Evolutionary conservation across 1,140 invertebrate species (phyloP).

Genomic region (Leptestheria dahalacensis): DNA sequence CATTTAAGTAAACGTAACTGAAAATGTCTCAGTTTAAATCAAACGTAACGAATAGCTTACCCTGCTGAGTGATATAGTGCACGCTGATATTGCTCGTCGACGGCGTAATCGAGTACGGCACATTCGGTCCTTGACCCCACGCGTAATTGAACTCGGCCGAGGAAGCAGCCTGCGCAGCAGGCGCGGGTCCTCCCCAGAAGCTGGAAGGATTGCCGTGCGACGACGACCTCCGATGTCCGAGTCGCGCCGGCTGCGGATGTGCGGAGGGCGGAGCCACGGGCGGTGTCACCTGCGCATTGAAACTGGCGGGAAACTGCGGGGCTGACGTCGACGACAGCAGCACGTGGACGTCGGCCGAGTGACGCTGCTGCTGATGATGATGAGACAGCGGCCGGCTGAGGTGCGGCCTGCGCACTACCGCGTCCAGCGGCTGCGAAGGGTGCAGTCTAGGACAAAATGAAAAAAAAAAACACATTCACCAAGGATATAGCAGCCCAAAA

Average conservation of each 20-base stretch:
- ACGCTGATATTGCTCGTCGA: not conserved
- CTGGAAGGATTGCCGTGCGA: slow-evolving; percentile 5
- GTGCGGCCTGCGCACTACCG: not conserved
- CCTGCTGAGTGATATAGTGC: not conserved
- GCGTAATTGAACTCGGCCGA: not conserved
- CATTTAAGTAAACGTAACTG: too few relatives aligned
- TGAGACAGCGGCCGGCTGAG: not conserved
- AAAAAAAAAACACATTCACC: not conserved
- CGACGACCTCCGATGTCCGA: slow-evolving; percentile 12
- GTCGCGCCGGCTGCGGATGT: not conserved
- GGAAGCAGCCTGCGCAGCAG: not conserved
- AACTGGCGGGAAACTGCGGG: not conserved
- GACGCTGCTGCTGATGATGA: slow-evolving; percentile 5
- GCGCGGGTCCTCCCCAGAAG: slow-evolving; percentile 1
- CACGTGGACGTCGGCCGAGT: slow-evolving; percentile 7
- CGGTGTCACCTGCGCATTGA: not conserved
- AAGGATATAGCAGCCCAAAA: not conserved
- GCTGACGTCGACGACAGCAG: not conserved
- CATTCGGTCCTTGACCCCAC: not conserved
- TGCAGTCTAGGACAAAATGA: not conserved
- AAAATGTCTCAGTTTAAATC: too few relatives aligned
- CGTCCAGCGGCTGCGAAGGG: not conserved
- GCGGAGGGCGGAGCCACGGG: not conserved
- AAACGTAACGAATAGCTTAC: too few relatives aligned
- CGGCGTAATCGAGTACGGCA: not conserved